A percentile compares a stretch with the other conserved stretches of the same genome.
phyloP scores from a whole-genome alignment of 1,140 invertebrate genomes.

The Trypoxylus dichotomus region DNA sequence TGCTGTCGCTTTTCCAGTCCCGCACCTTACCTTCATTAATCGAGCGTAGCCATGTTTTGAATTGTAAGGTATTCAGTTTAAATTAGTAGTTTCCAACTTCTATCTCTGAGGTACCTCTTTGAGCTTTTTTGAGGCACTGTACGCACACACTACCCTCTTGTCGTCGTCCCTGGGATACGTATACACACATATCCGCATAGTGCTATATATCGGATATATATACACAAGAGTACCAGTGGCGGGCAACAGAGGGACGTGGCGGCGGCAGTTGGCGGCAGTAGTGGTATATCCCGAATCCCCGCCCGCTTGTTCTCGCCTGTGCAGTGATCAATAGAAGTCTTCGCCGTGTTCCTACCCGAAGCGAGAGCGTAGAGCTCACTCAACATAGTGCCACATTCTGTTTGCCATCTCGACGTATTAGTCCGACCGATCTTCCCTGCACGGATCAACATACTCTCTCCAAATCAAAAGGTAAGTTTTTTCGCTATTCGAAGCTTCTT shows the following conservation, averaged over 20 bases:
- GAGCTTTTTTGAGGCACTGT: not conserved
- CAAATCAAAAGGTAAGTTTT: constrained; percentile 24
- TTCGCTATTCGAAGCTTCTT: not conserved
- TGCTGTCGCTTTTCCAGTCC: too few relatives aligned
- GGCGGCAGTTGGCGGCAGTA: constrained; percentile 34
- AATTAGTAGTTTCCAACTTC: too few relatives aligned
- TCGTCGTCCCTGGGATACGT: constrained; percentile 15
- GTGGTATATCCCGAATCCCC: constrained; percentile 40
- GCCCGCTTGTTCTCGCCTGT: constrained; percentile 42
- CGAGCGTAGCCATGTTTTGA: too few relatives aligned
- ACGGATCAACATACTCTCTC: constrained; percentile 22
- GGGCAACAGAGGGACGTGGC: constrained; percentile 35
- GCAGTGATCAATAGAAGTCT: constrained; percentile 43
- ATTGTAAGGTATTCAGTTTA: too few relatives aligned
- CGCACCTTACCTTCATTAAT: too few relatives aligned
- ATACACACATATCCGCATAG: not conserved
- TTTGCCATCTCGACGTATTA: constrained; percentile 26
- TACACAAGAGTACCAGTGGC: constrained; percentile 27
- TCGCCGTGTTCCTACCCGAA: constrained; percentile 38
- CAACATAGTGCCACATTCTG: constrained; percentile 22
- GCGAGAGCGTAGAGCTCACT: constrained; percentile 24
- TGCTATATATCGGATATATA: not conserved
- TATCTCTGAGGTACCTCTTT: too few relatives aligned
- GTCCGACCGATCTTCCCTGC: constrained; percentile 4
- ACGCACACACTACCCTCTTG: not conserved